phyloP scores from a whole-genome alignment of 2,797 vertebrate species.

The Leuciscus waleckii region DNA sequence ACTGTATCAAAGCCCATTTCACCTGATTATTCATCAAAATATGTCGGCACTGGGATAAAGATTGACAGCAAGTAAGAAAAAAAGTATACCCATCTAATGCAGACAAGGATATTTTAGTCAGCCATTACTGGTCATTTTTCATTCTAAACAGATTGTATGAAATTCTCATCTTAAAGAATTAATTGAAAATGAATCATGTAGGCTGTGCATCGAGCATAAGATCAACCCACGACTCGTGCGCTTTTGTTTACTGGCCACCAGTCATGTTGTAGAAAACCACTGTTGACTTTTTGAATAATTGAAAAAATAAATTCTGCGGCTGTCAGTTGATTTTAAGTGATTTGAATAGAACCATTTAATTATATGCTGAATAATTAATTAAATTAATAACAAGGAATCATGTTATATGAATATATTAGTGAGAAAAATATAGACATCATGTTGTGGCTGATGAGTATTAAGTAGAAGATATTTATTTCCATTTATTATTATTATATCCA shows the following conservation, averaged over 20 bases:
- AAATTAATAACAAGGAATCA: neutral
- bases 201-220: neutral
- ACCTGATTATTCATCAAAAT: slow-evolving; percentile 28
- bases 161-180: neutral
- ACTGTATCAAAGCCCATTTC: neutral
- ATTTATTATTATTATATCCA: too few relatives aligned
- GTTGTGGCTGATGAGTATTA: neutral
- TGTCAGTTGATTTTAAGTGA: neutral
- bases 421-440: neutral
- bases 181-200: neutral
- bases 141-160: neutral
- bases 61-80: neutral
- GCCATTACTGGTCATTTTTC: neutral
- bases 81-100: neutral
- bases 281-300: neutral
- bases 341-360: neutral
- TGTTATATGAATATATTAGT: neutral
- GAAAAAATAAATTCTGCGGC: neutral
- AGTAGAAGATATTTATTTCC: too few relatives aligned
- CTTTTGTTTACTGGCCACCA: neutral
- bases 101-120: neutral
- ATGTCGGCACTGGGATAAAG: neutral
- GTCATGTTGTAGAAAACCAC: neutral
- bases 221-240: neutral
- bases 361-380: neutral